These are phyloP conservation scores for Tauraco erythrolophus DNA, from an alignment of 2,113 vertebrate genomes.

Conservation along the genomic window DNA sequence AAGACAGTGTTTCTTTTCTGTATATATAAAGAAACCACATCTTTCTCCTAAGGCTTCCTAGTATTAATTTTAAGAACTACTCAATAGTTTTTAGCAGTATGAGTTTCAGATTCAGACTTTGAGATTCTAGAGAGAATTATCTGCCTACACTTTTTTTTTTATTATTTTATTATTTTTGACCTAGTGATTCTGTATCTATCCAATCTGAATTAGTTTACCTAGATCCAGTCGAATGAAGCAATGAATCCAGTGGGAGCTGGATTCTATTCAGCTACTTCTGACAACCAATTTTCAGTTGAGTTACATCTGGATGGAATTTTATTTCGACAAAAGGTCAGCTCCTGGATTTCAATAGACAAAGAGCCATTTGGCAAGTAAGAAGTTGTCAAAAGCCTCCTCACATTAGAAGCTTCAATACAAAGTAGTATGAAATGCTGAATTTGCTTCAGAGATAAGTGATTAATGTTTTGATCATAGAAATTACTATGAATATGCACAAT, in stretches of 20 bases:
- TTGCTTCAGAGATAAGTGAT: background rate
- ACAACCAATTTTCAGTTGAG: background rate
- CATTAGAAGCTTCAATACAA: background rate
- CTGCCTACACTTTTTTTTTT: background rate
- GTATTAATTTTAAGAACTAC: background rate
- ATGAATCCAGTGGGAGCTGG: background rate
- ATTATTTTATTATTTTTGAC: background rate
- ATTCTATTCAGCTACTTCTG: background rate
- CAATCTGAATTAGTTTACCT: background rate
- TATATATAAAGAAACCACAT: background rate
- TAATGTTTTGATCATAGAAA: constrained; percentile 6
- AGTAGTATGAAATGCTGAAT: background rate
- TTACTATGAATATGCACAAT: background rate
- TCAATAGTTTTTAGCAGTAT: background rate
- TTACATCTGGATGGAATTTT: background rate
- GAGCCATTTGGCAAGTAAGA: background rate
- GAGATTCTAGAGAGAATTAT: background rate
- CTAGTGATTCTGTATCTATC: background rate
- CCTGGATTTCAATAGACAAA: background rate
- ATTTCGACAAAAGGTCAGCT: background rate
- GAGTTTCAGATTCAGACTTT: background rate
- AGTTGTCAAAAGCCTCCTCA: background rate
- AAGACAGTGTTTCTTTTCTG: background rate
- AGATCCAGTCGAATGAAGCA: background rate
- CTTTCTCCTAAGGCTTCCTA: background rate